Evolutionary conservation across 2,888 invertebrate species (phyloP).

Genomic region (Dione vanillae): DNA sequence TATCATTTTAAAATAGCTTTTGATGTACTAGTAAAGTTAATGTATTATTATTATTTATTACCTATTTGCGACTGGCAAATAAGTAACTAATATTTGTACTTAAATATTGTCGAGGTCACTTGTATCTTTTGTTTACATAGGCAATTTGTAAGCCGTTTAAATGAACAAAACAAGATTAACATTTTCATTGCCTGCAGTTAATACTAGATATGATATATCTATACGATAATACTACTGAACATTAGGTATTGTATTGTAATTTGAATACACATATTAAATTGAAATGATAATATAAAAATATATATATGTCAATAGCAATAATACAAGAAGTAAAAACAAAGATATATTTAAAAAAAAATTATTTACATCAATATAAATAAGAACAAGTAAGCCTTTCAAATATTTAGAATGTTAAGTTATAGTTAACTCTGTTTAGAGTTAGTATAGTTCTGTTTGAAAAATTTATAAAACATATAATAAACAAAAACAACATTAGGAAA

Average conservation of each 20-base stretch:
- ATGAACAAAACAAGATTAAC: slow-evolving; percentile 4
- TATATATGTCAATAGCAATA: background rate
- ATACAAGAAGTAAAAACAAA: background rate
- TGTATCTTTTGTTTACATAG: slow-evolving; percentile 14
- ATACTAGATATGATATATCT: background rate
- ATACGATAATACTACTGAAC: background rate
- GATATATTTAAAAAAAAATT: background rate
- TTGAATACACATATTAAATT: background rate
- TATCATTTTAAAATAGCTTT: slow-evolving; percentile 21
- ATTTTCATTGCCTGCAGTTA: background rate
- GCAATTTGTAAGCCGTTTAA: slow-evolving; percentile 1
- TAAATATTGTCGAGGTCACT: slow-evolving; percentile 1
- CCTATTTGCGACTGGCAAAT: slow-evolving; percentile 7
- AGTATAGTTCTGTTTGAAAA: slow-evolving; percentile 85
- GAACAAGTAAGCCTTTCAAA: background rate
- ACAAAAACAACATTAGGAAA: slow-evolving; percentile 86
- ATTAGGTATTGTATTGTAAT: background rate
- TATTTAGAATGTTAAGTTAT: background rate
- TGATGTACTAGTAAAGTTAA: background rate
- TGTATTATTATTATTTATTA: background rate
- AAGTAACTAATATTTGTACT: background rate
- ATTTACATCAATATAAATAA: background rate
- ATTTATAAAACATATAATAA: slow-evolving; percentile 89
- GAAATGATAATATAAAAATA: background rate
- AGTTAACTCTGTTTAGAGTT: slow-evolving; percentile 11